Evolutionary conservation across 2,113 vertebrate species (phyloP).

Genomic region (Neogobius melanostomus): DNA sequence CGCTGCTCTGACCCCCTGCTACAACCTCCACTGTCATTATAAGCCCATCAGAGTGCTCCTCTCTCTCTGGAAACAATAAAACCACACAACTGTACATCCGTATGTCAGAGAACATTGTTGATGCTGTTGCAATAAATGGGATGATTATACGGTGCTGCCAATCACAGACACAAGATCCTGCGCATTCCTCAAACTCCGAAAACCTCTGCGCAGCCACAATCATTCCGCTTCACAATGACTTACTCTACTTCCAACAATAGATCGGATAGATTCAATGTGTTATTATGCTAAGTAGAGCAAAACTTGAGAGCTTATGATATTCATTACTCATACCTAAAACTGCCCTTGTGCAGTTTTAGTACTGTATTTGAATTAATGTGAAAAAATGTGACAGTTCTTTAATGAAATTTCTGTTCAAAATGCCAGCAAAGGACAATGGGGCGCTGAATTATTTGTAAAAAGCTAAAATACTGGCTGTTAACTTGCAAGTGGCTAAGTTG

Average conservation of each 20-base stretch:
- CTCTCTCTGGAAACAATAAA: slow-evolving; percentile 50
- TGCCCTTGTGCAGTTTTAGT: no score
- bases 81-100: slow-evolving; percentile 26
- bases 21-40: slow-evolving; percentile 58
- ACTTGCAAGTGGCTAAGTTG: no score
- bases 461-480: no score
- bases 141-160: slow-evolving; percentile 7
- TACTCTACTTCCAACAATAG: slow-evolving; percentile 26
- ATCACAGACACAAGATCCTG: slow-evolving; percentile 1
- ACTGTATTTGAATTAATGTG: no score
- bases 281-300: neutral
- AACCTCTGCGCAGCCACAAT: slow-evolving; percentile 19
- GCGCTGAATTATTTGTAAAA: no score
- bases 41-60: slow-evolving; percentile 28
- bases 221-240: slow-evolving; percentile 12
- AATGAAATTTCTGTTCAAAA: no score
- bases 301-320: neutral
- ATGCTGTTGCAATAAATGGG: slow-evolving; percentile 26
- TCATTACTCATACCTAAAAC: neutral
- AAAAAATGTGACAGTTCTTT: no score
- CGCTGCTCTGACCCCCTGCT: slow-evolving; percentile 36
- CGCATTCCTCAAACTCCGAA: slow-evolving; percentile 16
- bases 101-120: slow-evolving; percentile 19
- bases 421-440: no score
- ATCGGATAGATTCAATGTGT: slow-evolving; percentile 5